These are phyloP conservation scores for Caradrina kadenii DNA, from an alignment of 2,888 invertebrate genomes.

Conservation along the genomic window DNA sequence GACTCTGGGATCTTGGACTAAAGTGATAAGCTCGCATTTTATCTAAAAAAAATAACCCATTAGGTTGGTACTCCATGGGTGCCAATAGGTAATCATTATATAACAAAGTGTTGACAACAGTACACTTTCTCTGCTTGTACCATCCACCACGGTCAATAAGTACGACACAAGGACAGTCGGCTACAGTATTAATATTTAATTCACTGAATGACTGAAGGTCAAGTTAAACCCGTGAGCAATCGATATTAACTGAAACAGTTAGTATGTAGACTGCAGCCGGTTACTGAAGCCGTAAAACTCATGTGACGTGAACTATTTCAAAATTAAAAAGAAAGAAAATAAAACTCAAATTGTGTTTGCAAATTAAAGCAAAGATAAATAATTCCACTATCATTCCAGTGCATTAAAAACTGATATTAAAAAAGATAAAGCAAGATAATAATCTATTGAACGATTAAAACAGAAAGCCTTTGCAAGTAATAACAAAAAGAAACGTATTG, in stretches of 20 bases:
- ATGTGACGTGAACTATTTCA: neutral
- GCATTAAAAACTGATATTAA: conserved; percentile 16
- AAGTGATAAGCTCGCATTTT: conserved; percentile 1
- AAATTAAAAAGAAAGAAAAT: neutral
- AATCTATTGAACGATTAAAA: conserved; percentile 16
- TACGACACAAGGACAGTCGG: conserved; percentile 2
- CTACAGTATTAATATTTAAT: conserved; percentile 30
- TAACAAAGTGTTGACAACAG: neutral
- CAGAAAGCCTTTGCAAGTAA: conserved; percentile 13
- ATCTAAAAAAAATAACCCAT: neutral
- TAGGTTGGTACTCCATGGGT: neutral
- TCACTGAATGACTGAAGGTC: conserved; percentile 23
- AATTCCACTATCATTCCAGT: conserved; percentile 5
- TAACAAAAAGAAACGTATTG: conserved; percentile 4
- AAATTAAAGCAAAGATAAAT: conserved; percentile 3
- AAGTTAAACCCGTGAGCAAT: conserved; percentile 11
- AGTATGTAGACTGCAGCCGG: neutral
- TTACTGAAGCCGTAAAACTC: neutral
- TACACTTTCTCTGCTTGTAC: neutral
- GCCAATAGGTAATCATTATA: neutral
- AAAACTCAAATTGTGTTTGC: neutral
- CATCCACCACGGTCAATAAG: conserved; percentile 21
- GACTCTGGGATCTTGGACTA: neutral
- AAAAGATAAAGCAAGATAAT: conserved; percentile 26
- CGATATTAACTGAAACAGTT: conserved; percentile 25